Evolutionary conservation across 2,888 invertebrate genomes (phyloP).

Genomic region (Hydraecia micacea): DNA sequence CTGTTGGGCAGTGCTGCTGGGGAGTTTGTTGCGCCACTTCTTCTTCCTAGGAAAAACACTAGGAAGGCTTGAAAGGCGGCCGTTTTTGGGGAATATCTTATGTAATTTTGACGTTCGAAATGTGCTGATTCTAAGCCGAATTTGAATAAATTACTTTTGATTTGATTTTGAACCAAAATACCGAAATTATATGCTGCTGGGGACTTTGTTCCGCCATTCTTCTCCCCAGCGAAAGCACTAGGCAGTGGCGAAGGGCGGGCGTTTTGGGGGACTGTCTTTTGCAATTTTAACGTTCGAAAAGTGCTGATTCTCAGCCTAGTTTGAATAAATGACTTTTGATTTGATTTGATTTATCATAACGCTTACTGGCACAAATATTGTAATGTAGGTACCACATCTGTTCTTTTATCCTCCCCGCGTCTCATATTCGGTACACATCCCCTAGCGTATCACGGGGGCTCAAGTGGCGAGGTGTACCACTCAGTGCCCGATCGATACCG

Average conservation of each 20-base stretch:
- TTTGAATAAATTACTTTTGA: background rate
- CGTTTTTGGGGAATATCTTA: background rate
- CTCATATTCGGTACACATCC: constrained; percentile 68
- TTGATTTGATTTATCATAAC: background rate
- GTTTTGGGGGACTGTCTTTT: background rate
- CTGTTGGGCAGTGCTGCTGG: too few species aligned
- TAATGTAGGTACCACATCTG: constrained; percentile 63
- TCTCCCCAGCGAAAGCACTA: background rate
- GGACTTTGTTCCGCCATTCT: background rate
- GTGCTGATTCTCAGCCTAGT: background rate
- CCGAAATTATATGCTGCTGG: too few species aligned
- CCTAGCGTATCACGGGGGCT: constrained; percentile 71
- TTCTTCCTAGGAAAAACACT: background rate
- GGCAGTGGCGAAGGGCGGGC: background rate
- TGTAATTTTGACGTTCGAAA: background rate
- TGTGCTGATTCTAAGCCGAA: background rate
- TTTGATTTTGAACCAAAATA: too few species aligned
- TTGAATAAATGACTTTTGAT: background rate
- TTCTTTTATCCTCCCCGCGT: background rate
- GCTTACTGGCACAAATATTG: background rate
- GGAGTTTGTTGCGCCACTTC: background rate
- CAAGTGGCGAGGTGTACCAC: constrained; percentile 75
- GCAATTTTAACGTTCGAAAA: background rate
- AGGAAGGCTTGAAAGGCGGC: background rate
- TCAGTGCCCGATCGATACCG: constrained; percentile 67